Conservation (phyloP, 2,888 invertebrate species). For the Ophion ventricosus region DNA sequence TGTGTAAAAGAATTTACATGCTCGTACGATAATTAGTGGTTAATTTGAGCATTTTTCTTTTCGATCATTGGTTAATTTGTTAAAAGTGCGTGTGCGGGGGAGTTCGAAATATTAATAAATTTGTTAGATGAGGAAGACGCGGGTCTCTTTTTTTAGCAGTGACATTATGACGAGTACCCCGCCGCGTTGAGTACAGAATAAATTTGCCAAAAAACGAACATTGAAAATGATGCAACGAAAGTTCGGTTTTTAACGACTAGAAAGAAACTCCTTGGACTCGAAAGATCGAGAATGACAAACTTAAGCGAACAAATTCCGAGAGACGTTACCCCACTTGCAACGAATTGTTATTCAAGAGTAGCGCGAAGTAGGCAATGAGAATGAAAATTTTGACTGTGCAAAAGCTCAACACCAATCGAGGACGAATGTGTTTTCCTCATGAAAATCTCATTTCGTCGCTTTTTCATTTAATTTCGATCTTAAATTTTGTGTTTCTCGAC, state of each 20-base stretch:
- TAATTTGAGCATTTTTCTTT: not conserved
- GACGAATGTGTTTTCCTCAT: not conserved
- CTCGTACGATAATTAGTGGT: not conserved
- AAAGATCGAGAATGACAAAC: not conserved
- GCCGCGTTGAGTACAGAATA: not conserved
- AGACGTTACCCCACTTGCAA: not conserved
- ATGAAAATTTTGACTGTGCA: not conserved
- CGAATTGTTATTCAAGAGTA: not conserved
- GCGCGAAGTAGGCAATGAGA: not conserved
- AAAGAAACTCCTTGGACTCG: not conserved
- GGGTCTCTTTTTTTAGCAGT: not conserved
- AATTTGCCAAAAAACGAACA: not conserved
- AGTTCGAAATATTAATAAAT: not conserved
- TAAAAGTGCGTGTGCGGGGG: not conserved
- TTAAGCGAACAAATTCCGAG: not conserved
- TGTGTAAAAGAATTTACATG: not conserved
- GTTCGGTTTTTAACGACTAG: not conserved
- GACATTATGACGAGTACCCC: not conserved
- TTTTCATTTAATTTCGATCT: not conserved
- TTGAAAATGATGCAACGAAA: not conserved
- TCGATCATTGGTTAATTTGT: no score
- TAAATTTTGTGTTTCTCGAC: constrained; percentile 77
- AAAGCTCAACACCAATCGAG: not conserved
- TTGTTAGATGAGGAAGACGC: not conserved
- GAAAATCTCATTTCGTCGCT: not conserved